Evolutionary conservation across 30 jellyfish, hydroid and myxozoan species (phyloP).

Genomic region (Phacellophora camtschatica): DNA sequence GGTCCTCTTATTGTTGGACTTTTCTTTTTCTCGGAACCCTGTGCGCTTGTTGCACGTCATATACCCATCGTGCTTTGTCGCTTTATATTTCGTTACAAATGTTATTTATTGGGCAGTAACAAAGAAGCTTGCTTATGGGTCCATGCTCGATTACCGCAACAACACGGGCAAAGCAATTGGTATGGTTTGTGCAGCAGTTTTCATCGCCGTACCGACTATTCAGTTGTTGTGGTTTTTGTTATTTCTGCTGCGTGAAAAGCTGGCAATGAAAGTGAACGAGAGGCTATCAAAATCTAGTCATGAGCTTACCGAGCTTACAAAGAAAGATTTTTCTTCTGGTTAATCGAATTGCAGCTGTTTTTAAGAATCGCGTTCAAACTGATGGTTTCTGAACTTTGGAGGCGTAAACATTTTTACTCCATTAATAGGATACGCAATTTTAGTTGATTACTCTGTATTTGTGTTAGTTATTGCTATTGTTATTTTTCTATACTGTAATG

Average conservation of each 20-base stretch:
- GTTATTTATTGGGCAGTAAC: conserved; percentile 58
- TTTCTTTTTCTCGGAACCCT: conserved; percentile 51
- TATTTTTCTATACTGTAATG: no score
- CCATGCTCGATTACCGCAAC: conserved; percentile 42
- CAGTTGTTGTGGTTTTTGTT: conserved; percentile 36
- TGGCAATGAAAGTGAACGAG: neutral
- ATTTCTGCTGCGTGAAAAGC: conserved; percentile 6
- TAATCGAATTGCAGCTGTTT: no score
- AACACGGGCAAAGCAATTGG: conserved; percentile 58
- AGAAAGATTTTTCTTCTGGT: no score
- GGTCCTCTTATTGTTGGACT: conserved; percentile 54
- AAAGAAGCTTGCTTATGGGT: conserved; percentile 39
- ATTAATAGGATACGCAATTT: no score
- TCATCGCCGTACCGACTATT: conserved; percentile 25
- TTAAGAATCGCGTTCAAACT: no score
- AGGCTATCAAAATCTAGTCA: no score
- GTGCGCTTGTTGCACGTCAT: conserved; percentile 67
- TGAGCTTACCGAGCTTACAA: no score
- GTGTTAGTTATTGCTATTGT: no score
- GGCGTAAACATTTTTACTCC: no score
- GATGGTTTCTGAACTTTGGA: no score
- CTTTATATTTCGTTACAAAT: conserved; percentile 38
- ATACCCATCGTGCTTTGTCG: conserved; percentile 45
- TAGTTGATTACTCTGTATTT: no score
- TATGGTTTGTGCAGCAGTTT: conserved; percentile 33